Conservation (phyloP, 1,140 invertebrate genomes). For the Drosophila sucinea region DNA sequence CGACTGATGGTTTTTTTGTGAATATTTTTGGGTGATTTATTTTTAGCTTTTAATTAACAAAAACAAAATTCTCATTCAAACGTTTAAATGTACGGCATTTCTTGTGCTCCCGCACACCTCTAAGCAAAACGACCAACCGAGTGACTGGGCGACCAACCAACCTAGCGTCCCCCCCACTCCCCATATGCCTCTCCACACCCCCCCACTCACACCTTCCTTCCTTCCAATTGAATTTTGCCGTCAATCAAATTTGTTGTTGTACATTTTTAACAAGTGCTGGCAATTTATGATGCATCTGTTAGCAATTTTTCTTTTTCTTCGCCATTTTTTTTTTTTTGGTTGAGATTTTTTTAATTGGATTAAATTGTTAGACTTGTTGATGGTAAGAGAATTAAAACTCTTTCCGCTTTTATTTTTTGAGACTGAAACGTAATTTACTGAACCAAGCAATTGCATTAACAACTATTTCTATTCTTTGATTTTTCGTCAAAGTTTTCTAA, state of each 20-base stretch:
- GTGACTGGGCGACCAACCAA: no score
- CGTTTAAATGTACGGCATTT: slow-evolving; percentile 32
- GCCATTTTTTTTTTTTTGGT: not conserved
- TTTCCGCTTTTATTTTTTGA: not conserved
- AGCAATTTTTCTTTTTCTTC: slow-evolving; percentile 9
- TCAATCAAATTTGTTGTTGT: slow-evolving; percentile 11
- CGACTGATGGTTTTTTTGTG: slow-evolving; percentile 22
- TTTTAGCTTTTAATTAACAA: slow-evolving; percentile 65
- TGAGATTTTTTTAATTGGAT: slow-evolving; percentile 6
- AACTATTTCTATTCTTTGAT: not conserved
- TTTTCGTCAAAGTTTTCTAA: no score
- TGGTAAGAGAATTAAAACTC: slow-evolving; percentile 1
- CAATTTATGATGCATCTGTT: slow-evolving; percentile 14
- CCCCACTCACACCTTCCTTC: not conserved
- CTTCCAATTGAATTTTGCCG: slow-evolving; percentile 6
- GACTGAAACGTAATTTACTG: no score
- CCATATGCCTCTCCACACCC: not conserved
- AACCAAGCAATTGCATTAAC: no score
- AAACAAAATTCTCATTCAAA: slow-evolving; percentile 41
- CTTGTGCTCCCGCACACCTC: slow-evolving; percentile 8
- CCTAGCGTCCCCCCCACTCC: no score
- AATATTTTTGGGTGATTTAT: slow-evolving; percentile 55
- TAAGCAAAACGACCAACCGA: not conserved
- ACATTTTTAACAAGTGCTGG: slow-evolving; percentile 11
- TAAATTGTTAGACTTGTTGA: slow-evolving; percentile 1